These are phyloP conservation scores for Malaclemys terrapin DNA, from an alignment of 2,113 vertebrate species.

Conservation along the genomic window DNA sequence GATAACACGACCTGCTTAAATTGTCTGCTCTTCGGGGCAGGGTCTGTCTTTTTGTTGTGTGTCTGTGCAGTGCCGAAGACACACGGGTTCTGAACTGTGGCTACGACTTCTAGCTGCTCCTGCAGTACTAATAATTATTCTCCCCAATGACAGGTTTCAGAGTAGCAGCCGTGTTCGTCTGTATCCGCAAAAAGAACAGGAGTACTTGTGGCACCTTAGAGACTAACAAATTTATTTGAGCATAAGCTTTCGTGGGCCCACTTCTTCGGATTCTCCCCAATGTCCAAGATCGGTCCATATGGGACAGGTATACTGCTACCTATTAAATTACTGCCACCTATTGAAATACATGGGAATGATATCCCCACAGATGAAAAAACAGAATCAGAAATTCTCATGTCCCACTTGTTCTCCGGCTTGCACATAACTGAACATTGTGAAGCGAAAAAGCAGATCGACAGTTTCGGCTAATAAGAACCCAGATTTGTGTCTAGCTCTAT, in stretches of 20 bases:
- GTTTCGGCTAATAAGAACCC: neutral
- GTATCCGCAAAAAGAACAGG: too few species aligned
- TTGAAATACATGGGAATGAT: neutral
- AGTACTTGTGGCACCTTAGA: too few species aligned
- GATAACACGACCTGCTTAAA: neutral
- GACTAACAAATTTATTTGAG: too few species aligned
- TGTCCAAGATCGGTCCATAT: rapidly evolving
- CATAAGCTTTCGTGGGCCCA: too few species aligned
- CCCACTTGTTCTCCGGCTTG: neutral
- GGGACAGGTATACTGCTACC: rapidly evolving
- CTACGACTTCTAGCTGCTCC: neutral
- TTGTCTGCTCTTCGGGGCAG: too few species aligned
- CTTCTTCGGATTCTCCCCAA: neutral
- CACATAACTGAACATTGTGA: neutral
- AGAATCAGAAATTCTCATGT: too few species aligned
- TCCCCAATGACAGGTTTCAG: too few species aligned
- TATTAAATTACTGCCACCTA: neutral
- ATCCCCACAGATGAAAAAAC: neutral
- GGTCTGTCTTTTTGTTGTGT: neutral
- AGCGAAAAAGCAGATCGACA: neutral
- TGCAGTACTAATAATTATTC: neutral
- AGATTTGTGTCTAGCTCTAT: neutral
- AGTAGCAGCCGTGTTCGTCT: too few species aligned
- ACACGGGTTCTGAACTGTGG: neutral
- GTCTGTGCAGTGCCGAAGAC: neutral